A percentile compares a stretch with the other conserved stretches of the same genome.
Evolutionary conservation across 2,797 vertebrate species (phyloP).

Genomic region (Rhinophrynus dorsalis): DNA sequence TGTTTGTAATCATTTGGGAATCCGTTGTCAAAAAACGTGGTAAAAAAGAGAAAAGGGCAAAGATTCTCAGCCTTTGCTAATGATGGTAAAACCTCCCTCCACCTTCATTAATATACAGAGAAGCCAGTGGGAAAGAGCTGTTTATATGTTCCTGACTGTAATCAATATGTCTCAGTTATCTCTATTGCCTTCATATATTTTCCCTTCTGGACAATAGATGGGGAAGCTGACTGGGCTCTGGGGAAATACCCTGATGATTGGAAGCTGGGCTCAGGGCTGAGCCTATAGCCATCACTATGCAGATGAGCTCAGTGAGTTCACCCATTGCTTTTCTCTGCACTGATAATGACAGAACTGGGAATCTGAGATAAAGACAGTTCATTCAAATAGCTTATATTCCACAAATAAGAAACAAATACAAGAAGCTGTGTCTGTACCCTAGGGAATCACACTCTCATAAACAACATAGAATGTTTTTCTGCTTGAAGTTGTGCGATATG

Average conservation of each 20-base stretch:
- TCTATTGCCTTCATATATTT: conserved; percentile 48
- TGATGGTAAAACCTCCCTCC: conserved; percentile 51
- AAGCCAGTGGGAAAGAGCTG: conserved; percentile 52
- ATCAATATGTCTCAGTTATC: conserved; percentile 21
- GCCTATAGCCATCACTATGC: conserved; percentile 39
- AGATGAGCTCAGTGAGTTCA: conserved; percentile 20
- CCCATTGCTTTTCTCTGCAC: conserved; percentile 25
- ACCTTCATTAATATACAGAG: conserved; percentile 22
- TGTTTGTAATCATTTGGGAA: background rate
- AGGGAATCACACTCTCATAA: conserved; percentile 1
- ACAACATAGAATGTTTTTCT: background rate
- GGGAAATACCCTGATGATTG: conserved; percentile 46
- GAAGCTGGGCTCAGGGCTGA: conserved; percentile 7
- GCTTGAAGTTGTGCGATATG: background rate
- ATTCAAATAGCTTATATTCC: conserved; percentile 36
- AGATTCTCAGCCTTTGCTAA: conserved; percentile 52
- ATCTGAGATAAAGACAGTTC: conserved; percentile 39
- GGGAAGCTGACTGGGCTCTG: conserved; percentile 42
- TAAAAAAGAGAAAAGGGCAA: conserved; percentile 20
- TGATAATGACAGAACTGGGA: conserved; percentile 33
- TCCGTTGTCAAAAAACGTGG: background rate
- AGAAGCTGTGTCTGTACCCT: background rate
- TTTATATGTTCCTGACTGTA: conserved; percentile 54
- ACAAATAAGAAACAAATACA: conserved; percentile 24
- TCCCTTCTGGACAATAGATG: conserved; percentile 54